Evolutionary conservation across 2,888 invertebrate species (phyloP).

Genomic region (Ectemnius continuus): DNA sequence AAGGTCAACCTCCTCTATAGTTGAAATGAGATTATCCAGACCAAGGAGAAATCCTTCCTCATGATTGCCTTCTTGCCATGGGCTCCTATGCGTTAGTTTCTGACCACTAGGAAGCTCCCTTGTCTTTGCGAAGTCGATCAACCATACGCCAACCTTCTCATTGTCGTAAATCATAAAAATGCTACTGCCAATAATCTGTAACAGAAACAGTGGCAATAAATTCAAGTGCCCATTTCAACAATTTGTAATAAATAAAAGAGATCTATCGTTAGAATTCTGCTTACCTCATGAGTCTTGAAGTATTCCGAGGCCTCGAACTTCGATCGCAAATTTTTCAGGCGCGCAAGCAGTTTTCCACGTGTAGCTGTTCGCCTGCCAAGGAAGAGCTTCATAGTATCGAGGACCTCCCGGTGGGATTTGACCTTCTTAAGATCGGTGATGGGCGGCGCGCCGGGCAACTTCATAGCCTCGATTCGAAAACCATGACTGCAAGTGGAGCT

Average conservation of each 20-base stretch:
- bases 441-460: conserved; percentile 89
- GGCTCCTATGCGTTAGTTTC: conserved; percentile 86
- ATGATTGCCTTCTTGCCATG: conserved; percentile 96
- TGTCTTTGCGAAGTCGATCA: conserved; percentile 98
- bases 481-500: conserved; percentile 96
- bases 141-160: conserved; percentile 93
- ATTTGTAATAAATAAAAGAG: not conserved
- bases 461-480: conserved; percentile 97
- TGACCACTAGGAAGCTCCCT: conserved; percentile 85
- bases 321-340: conserved; percentile 87
- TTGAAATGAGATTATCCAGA: conserved; percentile 92
- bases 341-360: conserved; percentile 84
- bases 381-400: conserved; percentile 87
- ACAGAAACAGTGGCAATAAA: not conserved
- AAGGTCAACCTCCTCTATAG: conserved; percentile 79
- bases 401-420: conserved; percentile 87
- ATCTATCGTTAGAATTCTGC: not conserved
- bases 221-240: conserved; percentile 9
- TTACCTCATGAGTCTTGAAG: conserved; percentile 91
- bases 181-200: conserved; percentile 91
- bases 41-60: conserved; percentile 97
- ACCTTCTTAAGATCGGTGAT: conserved; percentile 94
- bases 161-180: conserved; percentile 96
- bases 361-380: conserved; percentile 84
- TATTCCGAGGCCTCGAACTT: conserved; percentile 91